Evolutionary conservation across 1,140 invertebrate species (phyloP).

Genomic region (Conopomorpha cramerella): DNA sequence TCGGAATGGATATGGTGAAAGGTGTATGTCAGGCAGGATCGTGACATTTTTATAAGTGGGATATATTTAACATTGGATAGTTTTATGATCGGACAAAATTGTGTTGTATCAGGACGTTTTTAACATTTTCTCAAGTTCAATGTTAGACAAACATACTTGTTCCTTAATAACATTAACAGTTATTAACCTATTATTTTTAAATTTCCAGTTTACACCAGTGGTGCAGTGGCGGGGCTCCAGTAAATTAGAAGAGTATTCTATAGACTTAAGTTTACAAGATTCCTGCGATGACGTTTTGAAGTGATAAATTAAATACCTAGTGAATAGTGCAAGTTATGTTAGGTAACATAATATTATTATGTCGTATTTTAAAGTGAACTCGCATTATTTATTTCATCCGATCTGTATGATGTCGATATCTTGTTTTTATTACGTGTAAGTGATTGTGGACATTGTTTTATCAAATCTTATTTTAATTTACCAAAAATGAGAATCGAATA

Average conservation of each 20-base stretch:
- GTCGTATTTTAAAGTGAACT: conserved; percentile 34
- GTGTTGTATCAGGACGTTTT: no score
- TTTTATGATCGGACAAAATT: no score
- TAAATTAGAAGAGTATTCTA: conserved; percentile 43
- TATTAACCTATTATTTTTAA: no score
- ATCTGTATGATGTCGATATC: conserved; percentile 43
- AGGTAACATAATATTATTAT: conserved; percentile 42
- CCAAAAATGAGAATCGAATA: conserved; percentile 56
- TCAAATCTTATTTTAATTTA: conserved; percentile 54
- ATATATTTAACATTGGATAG: no score
- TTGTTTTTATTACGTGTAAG: conserved; percentile 40
- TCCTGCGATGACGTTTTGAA: conserved; percentile 46
- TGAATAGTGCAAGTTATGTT: conserved; percentile 38
- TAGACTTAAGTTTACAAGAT: conserved; percentile 51
- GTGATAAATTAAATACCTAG: conserved; percentile 55
- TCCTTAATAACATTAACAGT: no score
- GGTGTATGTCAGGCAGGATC: no score
- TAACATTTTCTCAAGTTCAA: no score
- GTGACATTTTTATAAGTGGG: no score
- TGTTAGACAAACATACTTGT: no score
- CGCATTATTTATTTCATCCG: conserved; percentile 56
- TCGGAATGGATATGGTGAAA: no score
- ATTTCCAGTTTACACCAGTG: no score
- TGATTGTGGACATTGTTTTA: conserved; percentile 40
- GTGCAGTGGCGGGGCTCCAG: conserved; percentile 2